Base-by-base conservation (phyloP, 2,888 invertebrate species). In the Lochmaea crataegi region DNA sequence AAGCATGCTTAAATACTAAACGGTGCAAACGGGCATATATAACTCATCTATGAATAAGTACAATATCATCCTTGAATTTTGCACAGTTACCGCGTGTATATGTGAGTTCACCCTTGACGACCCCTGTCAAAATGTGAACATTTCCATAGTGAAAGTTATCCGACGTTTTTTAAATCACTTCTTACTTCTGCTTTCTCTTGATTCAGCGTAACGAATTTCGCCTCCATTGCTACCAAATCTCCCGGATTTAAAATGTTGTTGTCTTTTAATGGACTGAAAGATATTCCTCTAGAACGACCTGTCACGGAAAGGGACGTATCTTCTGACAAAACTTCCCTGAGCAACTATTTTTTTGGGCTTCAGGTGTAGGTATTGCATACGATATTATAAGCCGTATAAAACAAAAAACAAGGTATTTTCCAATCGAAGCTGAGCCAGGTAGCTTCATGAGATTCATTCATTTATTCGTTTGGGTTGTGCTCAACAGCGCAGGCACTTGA, bases 341-440 rank as follows among this genome's bases (percentile, higher is more conserved):
- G 82, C 22, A 86, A 75, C 1, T 83, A 82, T 48, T 81, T 80
- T 18, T 75, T 75, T n/a, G n/a, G n/a, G 85, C 81, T 48, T 82
- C 82, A 10, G 83, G 82, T 65, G 77, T 79, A n/a, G n/a, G n/a
- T n/a, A 7, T 80, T 80, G 1, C 79, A 75, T 12, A 80, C 79
- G 64, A 88, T 78, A 61, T 87, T 85, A 10, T 84, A 82, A 48
- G 88, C 87, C 14, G 90, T 90, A 86, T 96, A 98, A 87, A 96
- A 96, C 70, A 98, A 87, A 0, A 97, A 94, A 85, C 97, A 96
- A 0, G 98, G 98, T 10, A 95, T 90, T 88, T 98, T 98, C 98
- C 98, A 98, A 86, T 97, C 96, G 72, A 95, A 88, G 82, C 94
- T 94, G 86, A 96, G 95, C 89, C 96, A 95, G 22, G 94, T 92